Evolutionary conservation across 2,113 vertebrate species (phyloP).

Genomic region (Melanocharis versteri): DNA sequence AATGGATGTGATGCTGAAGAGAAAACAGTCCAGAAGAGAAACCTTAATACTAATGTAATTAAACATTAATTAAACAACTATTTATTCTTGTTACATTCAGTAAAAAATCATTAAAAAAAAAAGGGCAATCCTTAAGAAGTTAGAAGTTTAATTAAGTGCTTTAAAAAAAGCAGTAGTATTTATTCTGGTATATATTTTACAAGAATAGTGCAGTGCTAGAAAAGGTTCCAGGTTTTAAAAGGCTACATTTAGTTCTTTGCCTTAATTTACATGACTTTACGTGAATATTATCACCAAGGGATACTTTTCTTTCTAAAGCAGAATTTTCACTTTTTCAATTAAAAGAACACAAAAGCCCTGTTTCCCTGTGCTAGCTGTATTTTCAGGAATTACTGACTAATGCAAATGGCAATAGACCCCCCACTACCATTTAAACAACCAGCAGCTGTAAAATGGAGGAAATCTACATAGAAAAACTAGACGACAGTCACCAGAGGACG

Average conservation of each 20-base stretch:
- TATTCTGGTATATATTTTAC: background rate
- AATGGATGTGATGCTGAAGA: background rate
- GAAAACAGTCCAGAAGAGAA: background rate
- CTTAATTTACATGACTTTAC: background rate
- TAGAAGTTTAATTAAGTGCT: background rate
- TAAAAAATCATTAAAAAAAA: background rate
- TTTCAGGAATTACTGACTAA: background rate
- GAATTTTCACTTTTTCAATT: background rate
- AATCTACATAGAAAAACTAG: background rate
- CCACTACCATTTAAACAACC: background rate
- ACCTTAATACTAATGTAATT: background rate
- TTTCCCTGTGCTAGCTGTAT: background rate
- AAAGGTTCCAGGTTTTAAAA: background rate
- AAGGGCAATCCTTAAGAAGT: rapidly evolving
- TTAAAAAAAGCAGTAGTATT: background rate
- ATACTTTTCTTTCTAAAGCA: background rate
- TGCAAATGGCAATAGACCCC: background rate
- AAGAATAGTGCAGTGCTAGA: background rate
- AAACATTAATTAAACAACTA: background rate
- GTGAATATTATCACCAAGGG: background rate
- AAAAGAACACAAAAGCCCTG: background rate
- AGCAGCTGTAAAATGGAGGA: background rate
- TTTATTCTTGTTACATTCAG: background rate
- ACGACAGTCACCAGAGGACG: background rate
- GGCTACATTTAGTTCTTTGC: background rate